Evolutionary conservation across 1,140 invertebrate genomes (phyloP).

Genomic region (Chrysomallon squamiferum): DNA sequence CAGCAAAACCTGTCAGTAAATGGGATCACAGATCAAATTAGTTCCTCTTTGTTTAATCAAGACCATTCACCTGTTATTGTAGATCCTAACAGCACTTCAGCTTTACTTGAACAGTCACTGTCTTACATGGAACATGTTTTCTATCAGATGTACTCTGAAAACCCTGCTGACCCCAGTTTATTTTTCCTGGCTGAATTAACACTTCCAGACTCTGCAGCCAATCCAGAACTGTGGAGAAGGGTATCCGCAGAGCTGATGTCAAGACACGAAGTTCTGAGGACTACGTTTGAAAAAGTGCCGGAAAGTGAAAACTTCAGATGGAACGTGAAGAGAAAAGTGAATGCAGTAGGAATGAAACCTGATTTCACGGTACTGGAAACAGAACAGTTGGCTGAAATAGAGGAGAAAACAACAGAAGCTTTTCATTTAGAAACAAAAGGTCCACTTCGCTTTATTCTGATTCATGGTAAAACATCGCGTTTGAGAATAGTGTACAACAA

Average conservation of each 20-base stretch:
- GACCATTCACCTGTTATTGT: too few relatives aligned
- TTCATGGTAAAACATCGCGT: background rate
- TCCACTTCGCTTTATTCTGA: slow-evolving; percentile 20
- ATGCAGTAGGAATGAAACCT: slow-evolving; percentile 10
- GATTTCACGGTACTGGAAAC: background rate
- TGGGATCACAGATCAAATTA: too few relatives aligned
- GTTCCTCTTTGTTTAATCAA: too few relatives aligned
- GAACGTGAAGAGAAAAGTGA: slow-evolving; percentile 3
- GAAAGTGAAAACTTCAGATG: background rate
- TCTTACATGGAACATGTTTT: too few relatives aligned
- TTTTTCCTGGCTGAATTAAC: too few relatives aligned
- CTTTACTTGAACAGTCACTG: too few relatives aligned
- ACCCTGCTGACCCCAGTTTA: too few relatives aligned
- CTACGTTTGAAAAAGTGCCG: background rate
- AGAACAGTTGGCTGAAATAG: background rate
- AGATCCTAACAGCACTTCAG: too few relatives aligned
- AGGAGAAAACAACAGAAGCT: slow-evolving; percentile 9
- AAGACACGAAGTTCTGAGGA: background rate
- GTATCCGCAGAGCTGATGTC: background rate
- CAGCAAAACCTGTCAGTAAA: too few relatives aligned
- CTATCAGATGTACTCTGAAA: too few relatives aligned
- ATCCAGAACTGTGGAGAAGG: background rate
- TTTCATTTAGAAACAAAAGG: slow-evolving; percentile 17
- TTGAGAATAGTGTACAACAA: slow-evolving; percentile 22
- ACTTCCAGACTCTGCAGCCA: too few relatives aligned